A percentile compares a stretch with the other conserved stretches of the same genome.
Conservation (phyloP, 2,888 invertebrate species). For the Dendrolimus houi region DNA sequence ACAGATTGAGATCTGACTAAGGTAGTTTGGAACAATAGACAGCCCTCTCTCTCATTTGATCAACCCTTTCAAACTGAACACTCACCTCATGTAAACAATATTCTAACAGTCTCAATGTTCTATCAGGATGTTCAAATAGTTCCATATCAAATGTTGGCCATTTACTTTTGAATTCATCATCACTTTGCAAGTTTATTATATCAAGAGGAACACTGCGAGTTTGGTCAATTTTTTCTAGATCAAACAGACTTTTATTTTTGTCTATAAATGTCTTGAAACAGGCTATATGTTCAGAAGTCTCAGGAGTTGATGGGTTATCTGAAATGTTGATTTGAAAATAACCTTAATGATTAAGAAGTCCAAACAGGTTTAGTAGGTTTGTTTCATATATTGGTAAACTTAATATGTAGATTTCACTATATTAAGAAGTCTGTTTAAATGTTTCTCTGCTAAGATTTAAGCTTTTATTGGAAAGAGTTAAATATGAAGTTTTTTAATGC, state of each 20-base stretch:
- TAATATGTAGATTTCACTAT: too few species aligned
- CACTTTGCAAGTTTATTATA: constrained; percentile 69
- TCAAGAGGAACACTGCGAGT: constrained; percentile 77
- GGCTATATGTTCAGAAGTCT: constrained; percentile 30
- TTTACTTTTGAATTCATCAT: constrained; percentile 69
- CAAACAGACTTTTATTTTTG: constrained; percentile 59
- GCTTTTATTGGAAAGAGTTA: too few species aligned
- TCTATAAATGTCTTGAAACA: constrained; percentile 45
- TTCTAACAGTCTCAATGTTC: constrained; percentile 82
- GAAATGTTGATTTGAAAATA: constrained; percentile 11
- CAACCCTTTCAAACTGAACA: too few species aligned
- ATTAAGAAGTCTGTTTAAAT: too few species aligned
- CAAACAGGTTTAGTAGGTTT: too few species aligned
- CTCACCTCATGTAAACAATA: constrained; percentile 86
- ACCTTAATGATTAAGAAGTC: too few species aligned
- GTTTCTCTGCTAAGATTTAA: too few species aligned
- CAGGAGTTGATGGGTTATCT: constrained; percentile 45
- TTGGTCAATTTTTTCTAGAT: constrained; percentile 75
- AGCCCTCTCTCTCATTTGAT: too few species aligned
- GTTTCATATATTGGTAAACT: too few species aligned
- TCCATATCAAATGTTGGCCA: constrained; percentile 82
- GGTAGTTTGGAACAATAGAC: too few species aligned
- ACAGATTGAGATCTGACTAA: too few species aligned
- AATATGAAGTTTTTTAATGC: too few species aligned
- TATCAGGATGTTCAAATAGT: constrained; percentile 80